phyloP scores from a whole-genome alignment of 2,888 invertebrate species.

The Caenorhabditis sulstoni region DNA sequence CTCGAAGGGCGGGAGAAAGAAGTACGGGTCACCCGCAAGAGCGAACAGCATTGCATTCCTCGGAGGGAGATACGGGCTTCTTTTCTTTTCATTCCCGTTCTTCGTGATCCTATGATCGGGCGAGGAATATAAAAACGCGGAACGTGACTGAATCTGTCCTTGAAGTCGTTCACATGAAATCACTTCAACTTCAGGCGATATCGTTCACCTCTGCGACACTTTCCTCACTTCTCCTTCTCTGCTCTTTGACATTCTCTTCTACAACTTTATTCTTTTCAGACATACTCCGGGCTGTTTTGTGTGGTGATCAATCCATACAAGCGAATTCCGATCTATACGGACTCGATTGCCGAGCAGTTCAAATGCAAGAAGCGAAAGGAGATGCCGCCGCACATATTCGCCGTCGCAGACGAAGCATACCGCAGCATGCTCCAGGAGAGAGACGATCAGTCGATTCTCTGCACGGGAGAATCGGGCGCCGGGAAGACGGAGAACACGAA shows the following conservation, averaged over 20 bases:
- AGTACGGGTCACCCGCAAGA: neutral
- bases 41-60: neutral
- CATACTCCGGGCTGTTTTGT: constrained; percentile 99
- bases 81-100: neutral
- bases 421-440: constrained; percentile 99
- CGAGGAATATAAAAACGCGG: constrained; percentile 20
- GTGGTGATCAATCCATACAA: constrained; percentile 98
- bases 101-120: constrained; percentile 13
- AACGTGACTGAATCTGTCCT: neutral
- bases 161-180: neutral
- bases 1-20: neutral
- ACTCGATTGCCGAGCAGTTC: constrained; percentile 98
- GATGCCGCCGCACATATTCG: constrained; percentile 99
- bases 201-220: constrained; percentile 14
- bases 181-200: neutral
- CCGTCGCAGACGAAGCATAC: constrained; percentile 99
- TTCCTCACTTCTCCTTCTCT: neutral
- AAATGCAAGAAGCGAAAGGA: constrained; percentile 89
- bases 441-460: constrained; percentile 98
- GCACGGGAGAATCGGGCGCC: constrained; percentile 99
- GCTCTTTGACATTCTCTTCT: constrained; percentile 96
- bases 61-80: neutral
- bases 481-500: constrained; percentile 99
- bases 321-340: constrained; percentile 97
- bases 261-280: constrained; percentile 88